Base-by-base conservation (phyloP, 2,888 invertebrate species). In the Drosophila cognata region DNA sequence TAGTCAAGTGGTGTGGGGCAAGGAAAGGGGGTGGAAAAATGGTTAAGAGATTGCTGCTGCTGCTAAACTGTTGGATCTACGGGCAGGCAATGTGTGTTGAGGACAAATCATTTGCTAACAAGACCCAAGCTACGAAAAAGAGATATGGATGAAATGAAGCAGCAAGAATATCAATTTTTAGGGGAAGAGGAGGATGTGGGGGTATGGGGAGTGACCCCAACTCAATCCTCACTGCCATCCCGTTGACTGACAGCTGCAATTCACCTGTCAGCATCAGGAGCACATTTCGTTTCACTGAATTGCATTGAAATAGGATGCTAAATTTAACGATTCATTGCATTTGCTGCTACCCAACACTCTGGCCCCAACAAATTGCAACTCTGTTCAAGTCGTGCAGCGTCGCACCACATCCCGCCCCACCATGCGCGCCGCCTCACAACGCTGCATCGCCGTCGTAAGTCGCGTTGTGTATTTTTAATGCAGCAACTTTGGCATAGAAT, bases 271-370 rank as follows among this genome's bases (percentile, higher is more conserved):
- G 88, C 84, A 84, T 73, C 81, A 83, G 79, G 71, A 68, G 68
- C 57, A 68, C 68, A 77, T 82, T 87, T 73, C 79, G 82, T 82
- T 77, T 71, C 69, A 77, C 78, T 78, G 78, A 82, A 89, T 87
- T 82, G 85, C 88, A 88, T 89, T 89, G 82, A 88, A 88, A 89
- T 88, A 73, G 88, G 87, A 87, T 89, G 89, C 89, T 87, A 89
- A 86, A 89, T 89, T 87, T 87, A 87, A 89, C 86, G 86, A 89
- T 87, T 87, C 89, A 87, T 89, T 87, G 88, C 89, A 89, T 88
- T 88, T 81, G 57, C 68, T 43, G 81, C 77, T 74, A 85, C 55
- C 85, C 81, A 70, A 77, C 77, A 70, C 84, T 73, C 68, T 43
- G 71, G 72, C 57, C 38, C 50, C 65, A 43, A 63, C 74, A 89